Evolutionary conservation across 2,797 vertebrate genomes (phyloP).

Genomic region (Oryzias dopingdopingensis): DNA sequence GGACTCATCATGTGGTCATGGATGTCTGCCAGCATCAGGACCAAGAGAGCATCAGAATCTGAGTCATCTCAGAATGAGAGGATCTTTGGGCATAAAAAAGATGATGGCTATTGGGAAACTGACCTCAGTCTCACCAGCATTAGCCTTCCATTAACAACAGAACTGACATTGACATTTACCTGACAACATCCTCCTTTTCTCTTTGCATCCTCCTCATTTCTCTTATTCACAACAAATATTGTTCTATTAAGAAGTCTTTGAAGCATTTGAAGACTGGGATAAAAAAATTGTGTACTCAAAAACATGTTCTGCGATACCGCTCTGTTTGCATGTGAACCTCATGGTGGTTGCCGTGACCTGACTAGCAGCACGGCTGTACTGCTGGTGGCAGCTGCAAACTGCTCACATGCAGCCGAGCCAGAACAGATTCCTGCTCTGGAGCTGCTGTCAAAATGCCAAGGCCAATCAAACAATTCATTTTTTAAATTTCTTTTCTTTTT

Average conservation of each 20-base stretch:
- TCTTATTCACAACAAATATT: too few relatives aligned
- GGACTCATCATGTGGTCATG: constrained; percentile 23
- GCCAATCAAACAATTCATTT: too few relatives aligned
- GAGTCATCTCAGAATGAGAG: constrained; percentile 22
- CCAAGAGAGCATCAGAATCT: constrained; percentile 19
- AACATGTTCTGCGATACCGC: constrained; percentile 6
- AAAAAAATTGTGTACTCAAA: too few relatives aligned
- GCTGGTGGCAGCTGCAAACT: constrained; percentile 34
- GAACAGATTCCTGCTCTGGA: constrained; percentile 39
- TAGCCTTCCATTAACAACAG: constrained; percentile 37
- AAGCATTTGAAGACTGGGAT: too few relatives aligned
- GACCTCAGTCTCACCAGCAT: constrained; percentile 34
- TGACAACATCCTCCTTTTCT: constrained; percentile 22
- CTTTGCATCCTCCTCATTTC: background rate
- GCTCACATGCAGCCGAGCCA: constrained; percentile 29
- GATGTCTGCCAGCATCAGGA: constrained; percentile 17
- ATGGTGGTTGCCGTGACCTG: constrained; percentile 16
- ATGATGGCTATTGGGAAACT: constrained; percentile 39
- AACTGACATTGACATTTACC: constrained; percentile 46
- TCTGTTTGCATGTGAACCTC: constrained; percentile 19
- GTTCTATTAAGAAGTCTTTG: too few relatives aligned
- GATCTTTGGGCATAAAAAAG: constrained; percentile 14
- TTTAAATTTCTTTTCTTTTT: too few relatives aligned
- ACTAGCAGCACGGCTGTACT: constrained; percentile 17
- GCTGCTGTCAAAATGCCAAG: too few relatives aligned